Evolutionary conservation across 2,797 vertebrate genomes (phyloP).

Genomic region (Uromys caudimaculatus): DNA sequence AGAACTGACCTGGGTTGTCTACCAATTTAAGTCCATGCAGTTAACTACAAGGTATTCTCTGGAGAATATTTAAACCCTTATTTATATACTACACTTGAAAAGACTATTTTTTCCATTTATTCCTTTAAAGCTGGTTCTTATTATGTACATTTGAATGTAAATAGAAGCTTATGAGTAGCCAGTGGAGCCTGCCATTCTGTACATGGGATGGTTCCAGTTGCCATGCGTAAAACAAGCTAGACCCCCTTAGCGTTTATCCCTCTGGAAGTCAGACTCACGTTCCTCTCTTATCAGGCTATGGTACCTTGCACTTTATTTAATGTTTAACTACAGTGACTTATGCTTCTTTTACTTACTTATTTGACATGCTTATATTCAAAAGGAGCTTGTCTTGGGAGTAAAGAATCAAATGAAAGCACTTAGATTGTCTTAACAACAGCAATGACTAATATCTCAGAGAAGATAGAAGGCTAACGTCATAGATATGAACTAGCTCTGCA

Average conservation of each 20-base stretch:
- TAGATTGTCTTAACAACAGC: conserved; percentile 35
- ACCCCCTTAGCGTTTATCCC: conserved; percentile 28
- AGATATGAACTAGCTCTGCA: not conserved
- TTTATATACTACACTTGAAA: conserved; percentile 14
- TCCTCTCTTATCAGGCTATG: conserved; percentile 76
- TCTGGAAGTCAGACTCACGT: conserved; percentile 67
- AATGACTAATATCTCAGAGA: not conserved
- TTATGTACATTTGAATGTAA: conserved; percentile 9
- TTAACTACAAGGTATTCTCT: not conserved
- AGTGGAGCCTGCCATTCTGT: not conserved
- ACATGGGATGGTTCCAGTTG: not conserved
- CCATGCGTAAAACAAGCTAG: conserved; percentile 52
- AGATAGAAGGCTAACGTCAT: not conserved
- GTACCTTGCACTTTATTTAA: conserved; percentile 51
- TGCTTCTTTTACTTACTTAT: conserved; percentile 11
- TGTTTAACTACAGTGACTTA: conserved; percentile 69
- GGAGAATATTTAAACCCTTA: not conserved
- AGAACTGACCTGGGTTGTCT: accelerated
- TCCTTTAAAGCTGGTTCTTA: conserved; percentile 22
- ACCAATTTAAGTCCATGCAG: not conserved
- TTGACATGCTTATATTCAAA: not conserved
- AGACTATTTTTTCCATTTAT: not conserved
- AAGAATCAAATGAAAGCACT: conserved; percentile 33
- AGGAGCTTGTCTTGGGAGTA: not conserved
- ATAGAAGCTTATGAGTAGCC: not conserved